These are phyloP conservation scores for Hydraecia micacea DNA, from an alignment of 2,888 invertebrate genomes.

Conservation along the genomic window DNA sequence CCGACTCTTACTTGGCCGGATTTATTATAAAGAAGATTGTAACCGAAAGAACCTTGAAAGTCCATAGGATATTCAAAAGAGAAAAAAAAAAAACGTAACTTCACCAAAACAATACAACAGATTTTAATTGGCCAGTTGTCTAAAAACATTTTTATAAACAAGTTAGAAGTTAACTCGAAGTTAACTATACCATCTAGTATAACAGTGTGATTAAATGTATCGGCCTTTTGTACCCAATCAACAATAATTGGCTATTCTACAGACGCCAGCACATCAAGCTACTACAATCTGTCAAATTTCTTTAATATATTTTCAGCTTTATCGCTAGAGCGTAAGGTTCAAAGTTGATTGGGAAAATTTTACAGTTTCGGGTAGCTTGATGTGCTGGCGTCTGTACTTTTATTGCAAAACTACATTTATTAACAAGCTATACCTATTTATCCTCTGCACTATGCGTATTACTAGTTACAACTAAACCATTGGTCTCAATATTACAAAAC, in stretches of 20 bases:
- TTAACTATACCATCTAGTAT: not conserved
- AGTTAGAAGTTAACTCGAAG: not conserved
- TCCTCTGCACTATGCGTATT: not conserved
- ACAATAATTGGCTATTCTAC: conserved; percentile 37
- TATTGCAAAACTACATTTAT: conserved; percentile 3
- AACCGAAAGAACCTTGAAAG: not conserved
- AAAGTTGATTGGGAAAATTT: too few relatives aligned
- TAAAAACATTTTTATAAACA: not conserved
- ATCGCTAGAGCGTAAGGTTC: too few relatives aligned
- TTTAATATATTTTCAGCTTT: too few relatives aligned
- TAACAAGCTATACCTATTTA: not conserved
- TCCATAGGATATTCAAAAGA: not conserved
- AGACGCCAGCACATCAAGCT: too few relatives aligned
- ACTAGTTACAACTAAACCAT: not conserved
- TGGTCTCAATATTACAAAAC: not conserved
- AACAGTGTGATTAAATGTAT: not conserved
- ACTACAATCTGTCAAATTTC: too few relatives aligned
- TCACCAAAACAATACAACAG: not conserved
- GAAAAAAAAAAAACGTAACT: not conserved
- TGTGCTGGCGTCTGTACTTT: too few relatives aligned
- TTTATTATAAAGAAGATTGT: not conserved
- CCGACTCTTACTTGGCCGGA: not conserved
- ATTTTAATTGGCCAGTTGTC: not conserved
- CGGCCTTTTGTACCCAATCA: conserved; percentile 20
- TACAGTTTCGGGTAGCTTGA: too few relatives aligned